Evolutionary conservation across 2,888 invertebrate species (phyloP), one percentile per base, ranked within the genome.

Genomic region (Hyppa rectilinea): DNA sequence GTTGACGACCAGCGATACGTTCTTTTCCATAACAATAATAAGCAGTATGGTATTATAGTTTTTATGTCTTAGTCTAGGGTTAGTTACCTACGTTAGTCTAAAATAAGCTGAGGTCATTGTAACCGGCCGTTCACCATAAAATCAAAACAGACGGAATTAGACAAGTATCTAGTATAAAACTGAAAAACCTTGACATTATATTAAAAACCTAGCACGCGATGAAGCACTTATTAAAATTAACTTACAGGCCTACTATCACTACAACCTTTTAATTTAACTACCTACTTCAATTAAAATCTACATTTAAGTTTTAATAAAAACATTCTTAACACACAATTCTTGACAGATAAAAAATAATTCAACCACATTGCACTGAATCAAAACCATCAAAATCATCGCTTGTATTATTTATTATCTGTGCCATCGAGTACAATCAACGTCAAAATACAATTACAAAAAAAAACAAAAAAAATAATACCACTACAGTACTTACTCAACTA

Each of bases 171-270:
- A 34, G 49, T 7, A 26, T 20, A 38, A 49, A 55, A 47, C 4
- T 14, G 50, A 47, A 38, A 36, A 45, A 60, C 23, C 23, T 58
- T 68, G 29, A 53, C 67, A 66, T 31, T 45, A 45, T 2, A n/a
- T n/a, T n/a, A 47, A 12, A 71, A 59, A 38, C 9, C n/a, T 10
- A 23, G n/a, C 72, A 76, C 38, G 78, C 72, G 26, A 78, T 36
- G 60, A 20, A 71, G 2, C 52, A 45, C 23, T 49, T 61, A 76
- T 29, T 12, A 7, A 40, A 59, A 66, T 66, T 47, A 73, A 59
- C 2, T 40, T 34, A 9, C 20, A 38, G 6, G 14, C 17, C 31
- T 26, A 29, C 5, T 38, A 2, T 34, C 20, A 47, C 12, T 3
- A 36, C 0, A 43, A 5, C 50, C 34, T 43, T 43, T 40, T 26